Evolutionary conservation across 1,140 invertebrate species (phyloP).

Genomic region (Formica exsecta): DNA sequence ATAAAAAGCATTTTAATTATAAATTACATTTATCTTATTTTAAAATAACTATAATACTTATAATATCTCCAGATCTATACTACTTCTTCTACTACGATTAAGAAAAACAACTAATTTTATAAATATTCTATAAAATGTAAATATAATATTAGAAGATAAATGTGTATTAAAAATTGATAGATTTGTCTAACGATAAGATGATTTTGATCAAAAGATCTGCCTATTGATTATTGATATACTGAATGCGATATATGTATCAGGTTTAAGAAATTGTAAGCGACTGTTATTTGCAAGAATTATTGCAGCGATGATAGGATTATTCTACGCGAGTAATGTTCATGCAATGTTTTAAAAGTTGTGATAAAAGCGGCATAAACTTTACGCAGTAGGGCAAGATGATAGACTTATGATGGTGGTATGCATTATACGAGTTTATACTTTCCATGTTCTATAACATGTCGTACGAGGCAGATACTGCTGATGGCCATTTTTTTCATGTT

Average conservation of each 20-base stretch:
- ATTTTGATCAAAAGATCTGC: background rate
- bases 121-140: background rate
- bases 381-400: slow-evolving; percentile 46
- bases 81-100: background rate
- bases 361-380: slow-evolving; percentile 53
- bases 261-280: slow-evolving; percentile 26
- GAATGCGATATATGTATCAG: background rate
- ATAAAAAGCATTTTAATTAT: background rate
- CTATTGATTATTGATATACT: background rate
- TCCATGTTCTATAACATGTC: slow-evolving; percentile 11
- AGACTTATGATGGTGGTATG: slow-evolving; percentile 56
- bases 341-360: slow-evolving; percentile 59
- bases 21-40: slow-evolving; percentile 4
- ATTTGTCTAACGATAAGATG: background rate
- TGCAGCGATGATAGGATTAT: slow-evolving; percentile 35
- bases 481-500: slow-evolving; percentile 44
- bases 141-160: background rate
- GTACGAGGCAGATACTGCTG: background rate
- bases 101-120: background rate
- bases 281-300: slow-evolving; percentile 35
- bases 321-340: background rate
- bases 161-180: slow-evolving; percentile 10
- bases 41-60: background rate
- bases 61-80: background rate
- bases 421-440: slow-evolving; percentile 56